Conservation (phyloP, 2,888 invertebrate genomes). For the Caenorhabditis angaria region DNA sequence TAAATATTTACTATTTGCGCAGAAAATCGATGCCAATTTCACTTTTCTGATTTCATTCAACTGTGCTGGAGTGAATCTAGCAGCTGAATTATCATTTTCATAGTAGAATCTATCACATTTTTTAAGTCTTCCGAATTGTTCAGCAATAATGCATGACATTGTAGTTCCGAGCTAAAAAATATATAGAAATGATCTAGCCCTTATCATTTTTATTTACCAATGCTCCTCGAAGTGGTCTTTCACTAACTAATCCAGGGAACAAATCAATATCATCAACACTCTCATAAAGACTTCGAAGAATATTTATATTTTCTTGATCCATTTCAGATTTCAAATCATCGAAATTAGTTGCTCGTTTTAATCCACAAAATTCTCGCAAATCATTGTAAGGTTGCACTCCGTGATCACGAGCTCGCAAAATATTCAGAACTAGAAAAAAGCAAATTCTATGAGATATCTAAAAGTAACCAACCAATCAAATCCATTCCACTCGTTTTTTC, state of each 20-base stretch:
- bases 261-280: conserved; percentile 92
- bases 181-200: not conserved
- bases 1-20: conserved; percentile 87
- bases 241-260: conserved; percentile 93
- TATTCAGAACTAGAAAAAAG: conserved; percentile 79
- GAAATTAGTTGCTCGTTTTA: conserved; percentile 84
- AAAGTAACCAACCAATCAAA: conserved; percentile 78
- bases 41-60: conserved; percentile 85
- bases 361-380: conserved; percentile 83
- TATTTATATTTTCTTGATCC: conserved; percentile 77
- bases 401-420: conserved; percentile 87
- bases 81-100: conserved; percentile 72
- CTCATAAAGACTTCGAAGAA: conserved; percentile 71
- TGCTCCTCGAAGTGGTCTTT: conserved; percentile 82
- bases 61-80: conserved; percentile 76
- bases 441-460: not conserved
- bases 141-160: conserved; percentile 92
- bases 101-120: conserved; percentile 97
- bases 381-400: conserved; percentile 84
- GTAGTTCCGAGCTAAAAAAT: conserved; percentile 82
- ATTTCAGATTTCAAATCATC: conserved; percentile 81
- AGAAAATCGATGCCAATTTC: conserved; percentile 85
- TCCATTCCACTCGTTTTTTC: conserved; percentile 92
- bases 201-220: conserved; percentile 69
- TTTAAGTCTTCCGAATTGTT: conserved; percentile 77